A percentile compares a stretch with the other conserved stretches of the same genome.
These are phyloP conservation scores for Cinclus cinclus DNA, from an alignment of 2,113 vertebrate genomes.

Conservation along the genomic window DNA sequence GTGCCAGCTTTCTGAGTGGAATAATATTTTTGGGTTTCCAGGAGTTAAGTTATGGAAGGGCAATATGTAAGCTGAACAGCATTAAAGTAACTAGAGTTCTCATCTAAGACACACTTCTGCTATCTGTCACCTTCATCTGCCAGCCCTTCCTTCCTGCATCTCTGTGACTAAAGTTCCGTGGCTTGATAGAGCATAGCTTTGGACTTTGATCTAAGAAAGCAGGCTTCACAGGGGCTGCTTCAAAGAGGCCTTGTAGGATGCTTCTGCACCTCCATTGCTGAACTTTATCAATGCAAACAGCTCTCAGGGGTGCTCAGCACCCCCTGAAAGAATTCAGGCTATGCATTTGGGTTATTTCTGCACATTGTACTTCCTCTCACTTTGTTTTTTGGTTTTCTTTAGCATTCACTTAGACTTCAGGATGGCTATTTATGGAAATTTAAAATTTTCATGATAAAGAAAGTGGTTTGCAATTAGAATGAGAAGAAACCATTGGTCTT, in stretches of 20 bases:
- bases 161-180: background rate
- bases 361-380: background rate
- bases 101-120: background rate
- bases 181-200: background rate
- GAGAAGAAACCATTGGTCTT: background rate
- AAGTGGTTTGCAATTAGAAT: background rate
- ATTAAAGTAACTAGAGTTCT: background rate
- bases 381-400: conserved; percentile 11
- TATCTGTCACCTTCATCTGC: conserved; percentile 8
- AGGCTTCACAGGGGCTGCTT: background rate
- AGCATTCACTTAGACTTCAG: background rate
- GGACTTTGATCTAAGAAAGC: background rate
- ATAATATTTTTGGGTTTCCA: background rate
- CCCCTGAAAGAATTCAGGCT: conserved; percentile 2
- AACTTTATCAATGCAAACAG: background rate
- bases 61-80: background rate
- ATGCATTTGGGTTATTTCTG: background rate
- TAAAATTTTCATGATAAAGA: conserved; percentile 19
- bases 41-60: background rate
- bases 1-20: background rate
- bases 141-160: conserved; percentile 12
- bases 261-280: background rate
- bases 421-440: conserved; percentile 5
- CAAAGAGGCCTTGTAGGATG: background rate
- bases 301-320: background rate